These are phyloP conservation scores for Speoplatyrhinus poulsoni DNA, from an alignment of 2,113 vertebrate species.

Conservation along the genomic window DNA sequence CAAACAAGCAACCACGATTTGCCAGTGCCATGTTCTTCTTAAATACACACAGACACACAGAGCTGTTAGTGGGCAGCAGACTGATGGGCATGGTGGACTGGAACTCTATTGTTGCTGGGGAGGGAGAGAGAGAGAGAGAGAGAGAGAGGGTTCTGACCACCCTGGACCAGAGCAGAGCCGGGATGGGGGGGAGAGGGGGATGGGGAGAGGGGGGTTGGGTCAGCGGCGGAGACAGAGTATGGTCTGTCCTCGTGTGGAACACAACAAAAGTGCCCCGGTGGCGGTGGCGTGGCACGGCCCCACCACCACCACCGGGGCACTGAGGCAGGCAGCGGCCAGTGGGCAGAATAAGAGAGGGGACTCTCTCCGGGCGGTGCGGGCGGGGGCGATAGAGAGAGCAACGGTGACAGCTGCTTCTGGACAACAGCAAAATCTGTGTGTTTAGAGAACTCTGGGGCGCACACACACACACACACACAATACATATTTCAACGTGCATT, in stretches of 20 bases:
- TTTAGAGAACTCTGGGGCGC: conserved; percentile 8
- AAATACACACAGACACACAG: conserved; percentile 28
- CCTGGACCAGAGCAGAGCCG: background rate
- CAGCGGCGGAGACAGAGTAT: conserved; percentile 65
- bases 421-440: conserved; percentile 52
- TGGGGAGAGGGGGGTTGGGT: conserved; percentile 20
- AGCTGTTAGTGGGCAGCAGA: conserved; percentile 11
- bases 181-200: conserved; percentile 6
- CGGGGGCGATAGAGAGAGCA: conserved; percentile 22
- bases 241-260: conserved; percentile 59
- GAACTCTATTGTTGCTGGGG: conserved; percentile 42
- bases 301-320: conserved; percentile 27
- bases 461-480: conserved; percentile 57
- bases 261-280: conserved; percentile 58
- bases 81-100: conserved; percentile 41
- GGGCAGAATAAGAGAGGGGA: conserved; percentile 29
- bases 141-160: conserved; percentile 29
- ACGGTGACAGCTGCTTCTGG: conserved; percentile 58
- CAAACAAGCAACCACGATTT: background rate
- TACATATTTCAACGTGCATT: background rate
- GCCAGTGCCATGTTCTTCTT: background rate
- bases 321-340: conserved; percentile 31
- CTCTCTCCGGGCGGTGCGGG: conserved; percentile 11
- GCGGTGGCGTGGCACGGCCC: conserved; percentile 57
- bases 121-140: conserved; percentile 42